A percentile compares a stretch with the other conserved stretches of the same genome.
phyloP scores from a whole-genome alignment of 2,888 invertebrate genomes.

The Ormyrus nitidulus region DNA sequence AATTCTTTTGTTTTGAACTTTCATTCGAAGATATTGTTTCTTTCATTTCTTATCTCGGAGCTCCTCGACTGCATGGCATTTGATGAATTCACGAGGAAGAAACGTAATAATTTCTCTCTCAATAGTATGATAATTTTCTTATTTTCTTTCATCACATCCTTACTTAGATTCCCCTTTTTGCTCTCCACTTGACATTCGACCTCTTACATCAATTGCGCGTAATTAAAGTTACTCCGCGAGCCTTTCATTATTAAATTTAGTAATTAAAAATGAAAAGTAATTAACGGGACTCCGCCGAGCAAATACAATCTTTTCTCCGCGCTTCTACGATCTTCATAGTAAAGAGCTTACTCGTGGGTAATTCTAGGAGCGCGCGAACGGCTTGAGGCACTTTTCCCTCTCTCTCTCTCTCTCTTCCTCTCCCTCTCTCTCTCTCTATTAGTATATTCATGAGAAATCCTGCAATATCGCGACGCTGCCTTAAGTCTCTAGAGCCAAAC shows the following conservation, averaged over 20 bases:
- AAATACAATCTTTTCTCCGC: slow-evolving; percentile 43
- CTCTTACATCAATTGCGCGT: too few relatives aligned
- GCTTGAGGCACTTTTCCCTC: slow-evolving; percentile 61
- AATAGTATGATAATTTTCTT: background rate
- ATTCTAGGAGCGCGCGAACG: slow-evolving; percentile 51
- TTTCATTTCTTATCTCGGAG: slow-evolving; percentile 1
- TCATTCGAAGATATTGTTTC: slow-evolving; percentile 25
- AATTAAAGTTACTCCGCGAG: background rate
- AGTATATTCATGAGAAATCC: slow-evolving; percentile 70
- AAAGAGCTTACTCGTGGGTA: slow-evolving; percentile 60
- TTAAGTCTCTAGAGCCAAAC: slow-evolving; percentile 59
- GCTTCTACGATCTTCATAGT: slow-evolving; percentile 63
- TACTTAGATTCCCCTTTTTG: too few relatives aligned
- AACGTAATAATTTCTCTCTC: background rate
- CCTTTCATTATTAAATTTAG: background rate
- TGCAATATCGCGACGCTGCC: slow-evolving; percentile 57
- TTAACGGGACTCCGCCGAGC: slow-evolving; percentile 11
- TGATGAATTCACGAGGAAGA: slow-evolving; percentile 28
- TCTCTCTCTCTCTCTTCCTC: slow-evolving; percentile 54
- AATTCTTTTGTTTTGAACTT: slow-evolving; percentile 33
- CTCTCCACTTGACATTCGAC: too few relatives aligned
- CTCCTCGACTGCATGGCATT: background rate
- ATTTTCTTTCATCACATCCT: background rate
- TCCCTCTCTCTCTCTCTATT: slow-evolving; percentile 60
- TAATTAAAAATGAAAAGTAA: slow-evolving; percentile 23